These are phyloP conservation scores for Noturus placidus DNA, from an alignment of 2,113 vertebrate genomes.

Conservation along the genomic window DNA sequence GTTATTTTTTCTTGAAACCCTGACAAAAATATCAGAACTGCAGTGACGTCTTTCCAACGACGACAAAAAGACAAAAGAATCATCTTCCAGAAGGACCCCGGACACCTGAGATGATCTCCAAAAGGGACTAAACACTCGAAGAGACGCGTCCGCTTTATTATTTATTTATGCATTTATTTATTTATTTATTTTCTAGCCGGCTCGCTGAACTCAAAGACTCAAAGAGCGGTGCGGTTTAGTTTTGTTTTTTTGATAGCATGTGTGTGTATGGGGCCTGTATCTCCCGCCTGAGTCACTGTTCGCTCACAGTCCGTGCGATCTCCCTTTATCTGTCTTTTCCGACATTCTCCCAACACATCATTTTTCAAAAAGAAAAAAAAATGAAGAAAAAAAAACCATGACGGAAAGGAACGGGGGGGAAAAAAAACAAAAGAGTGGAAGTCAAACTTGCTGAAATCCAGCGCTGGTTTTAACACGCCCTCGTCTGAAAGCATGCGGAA, in stretches of 20 bases:
- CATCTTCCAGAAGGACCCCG: not conserved
- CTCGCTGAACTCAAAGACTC: slow-evolving; percentile 53
- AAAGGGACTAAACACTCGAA: slow-evolving; percentile 41
- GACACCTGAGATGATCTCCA: slow-evolving; percentile 34
- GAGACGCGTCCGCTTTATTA: slow-evolving; percentile 47
- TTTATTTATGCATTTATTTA: not conserved
- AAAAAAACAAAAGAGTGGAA: slow-evolving; percentile 1
- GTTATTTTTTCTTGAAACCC: slow-evolving; percentile 6
- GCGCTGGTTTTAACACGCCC: not conserved
- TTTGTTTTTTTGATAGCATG: slow-evolving; percentile 60
- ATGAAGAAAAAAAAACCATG: slow-evolving; percentile 15
- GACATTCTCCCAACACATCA: slow-evolving; percentile 21
- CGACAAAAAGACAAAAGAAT: not conserved
- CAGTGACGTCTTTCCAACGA: slow-evolving; percentile 25
- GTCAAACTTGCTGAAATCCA: slow-evolving; percentile 21
- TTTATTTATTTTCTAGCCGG: slow-evolving; percentile 50
- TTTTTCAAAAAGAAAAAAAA: slow-evolving; percentile 40
- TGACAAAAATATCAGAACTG: slow-evolving; percentile 8
- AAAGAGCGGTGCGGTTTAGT: slow-evolving; percentile 26
- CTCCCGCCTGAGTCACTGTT: slow-evolving; percentile 39
- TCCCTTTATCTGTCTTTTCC: slow-evolving; percentile 30
- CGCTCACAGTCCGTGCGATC: slow-evolving; percentile 47
- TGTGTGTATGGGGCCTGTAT: slow-evolving; percentile 60
- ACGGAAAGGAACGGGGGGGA: slow-evolving; percentile 9
- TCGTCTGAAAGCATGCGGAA: not conserved